These are phyloP conservation scores for Caenorhabditis inopinata DNA, from an alignment of 1,140 invertebrate genomes.

Conservation along the genomic window DNA sequence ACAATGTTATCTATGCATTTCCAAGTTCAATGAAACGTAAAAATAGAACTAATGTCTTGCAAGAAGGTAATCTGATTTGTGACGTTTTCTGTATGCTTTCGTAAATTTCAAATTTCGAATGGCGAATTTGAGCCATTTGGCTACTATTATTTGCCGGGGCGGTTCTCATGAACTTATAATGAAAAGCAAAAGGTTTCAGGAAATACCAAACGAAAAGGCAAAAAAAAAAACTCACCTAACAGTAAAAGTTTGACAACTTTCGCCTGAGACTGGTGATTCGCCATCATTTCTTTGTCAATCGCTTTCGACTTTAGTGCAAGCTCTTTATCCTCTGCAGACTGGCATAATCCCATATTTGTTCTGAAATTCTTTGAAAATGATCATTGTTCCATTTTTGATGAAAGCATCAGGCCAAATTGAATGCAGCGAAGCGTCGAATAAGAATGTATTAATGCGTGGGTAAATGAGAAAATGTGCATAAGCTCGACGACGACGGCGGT, in stretches of 20 bases:
- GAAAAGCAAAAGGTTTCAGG: background rate
- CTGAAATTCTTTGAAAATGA: conserved; percentile 43
- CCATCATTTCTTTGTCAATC: conserved; percentile 52
- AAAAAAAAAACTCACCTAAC: conserved; percentile 49
- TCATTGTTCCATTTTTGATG: conserved; percentile 43
- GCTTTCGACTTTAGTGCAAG: conserved; percentile 41
- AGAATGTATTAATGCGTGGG: background rate
- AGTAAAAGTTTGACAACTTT: conserved; percentile 63
- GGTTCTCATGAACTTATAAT: background rate
- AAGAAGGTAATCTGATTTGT: too few relatives aligned
- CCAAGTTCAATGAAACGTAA: too few relatives aligned
- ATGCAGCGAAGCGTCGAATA: background rate
- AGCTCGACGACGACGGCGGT: too few relatives aligned
- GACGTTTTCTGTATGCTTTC: too few relatives aligned
- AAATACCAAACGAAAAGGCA: background rate
- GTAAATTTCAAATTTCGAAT: too few relatives aligned
- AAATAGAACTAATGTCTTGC: too few relatives aligned
- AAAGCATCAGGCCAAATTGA: background rate
- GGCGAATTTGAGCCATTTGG: too few relatives aligned
- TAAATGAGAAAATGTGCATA: background rate
- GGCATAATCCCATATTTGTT: conserved; percentile 47
- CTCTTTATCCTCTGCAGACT: conserved; percentile 48
- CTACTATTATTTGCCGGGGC: too few relatives aligned
- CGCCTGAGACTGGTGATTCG: conserved; percentile 48
- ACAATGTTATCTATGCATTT: too few relatives aligned